Base-by-base conservation (phyloP, 92 coral and sea anemone species). In the Heteractis magnifica region DNA sequence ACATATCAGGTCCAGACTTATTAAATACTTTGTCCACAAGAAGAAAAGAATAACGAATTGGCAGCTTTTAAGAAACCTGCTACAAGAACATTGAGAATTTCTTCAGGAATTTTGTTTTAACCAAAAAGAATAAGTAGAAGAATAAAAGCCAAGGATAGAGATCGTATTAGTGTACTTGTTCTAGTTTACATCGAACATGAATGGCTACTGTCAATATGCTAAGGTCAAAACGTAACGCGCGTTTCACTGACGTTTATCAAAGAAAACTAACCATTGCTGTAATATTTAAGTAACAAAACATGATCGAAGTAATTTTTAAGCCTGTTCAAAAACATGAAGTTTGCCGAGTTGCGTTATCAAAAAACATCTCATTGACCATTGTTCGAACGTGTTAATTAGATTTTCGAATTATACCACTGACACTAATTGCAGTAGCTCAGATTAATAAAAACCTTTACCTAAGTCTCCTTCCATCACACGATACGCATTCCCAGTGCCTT, bases 401-500 rank as follows among this genome's bases (percentile, higher is more conserved):
- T 62, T 62, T 62, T 20, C 12, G 26, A 62, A 62, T 62, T 62
- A 62, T 62, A 62, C 18, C 21, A 18, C 70, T 62, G 70, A 62
- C 70, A 62, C 70, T 62, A 62, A 62, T 62, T 62, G 70, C 12
- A 62, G 10, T 4, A 62, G 7, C 9, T 74, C 49, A 16, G 21
- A 74, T 23, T 16, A 44, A 18, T 50, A 16, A 68, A 71, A 49
- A 65, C 65, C 52, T 76, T 86, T 86, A 81, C 81, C 78, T 87
- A 89, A 77, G 65, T 85, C 77, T 71, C 65, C 58, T 16, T 59
- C 77, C 49, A 78, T 34, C 11, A 79, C 51, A 56, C 83, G 81
- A 41, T 78, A 86, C 44, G 82, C 58, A 8, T 83, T 83, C 41
- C 79, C 82, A 13, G 85, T 88, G 14, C 96, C 96, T 21, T 90